Conservation (phyloP, 2,888 invertebrate genomes). For the Polydrusus cervinus region DNA sequence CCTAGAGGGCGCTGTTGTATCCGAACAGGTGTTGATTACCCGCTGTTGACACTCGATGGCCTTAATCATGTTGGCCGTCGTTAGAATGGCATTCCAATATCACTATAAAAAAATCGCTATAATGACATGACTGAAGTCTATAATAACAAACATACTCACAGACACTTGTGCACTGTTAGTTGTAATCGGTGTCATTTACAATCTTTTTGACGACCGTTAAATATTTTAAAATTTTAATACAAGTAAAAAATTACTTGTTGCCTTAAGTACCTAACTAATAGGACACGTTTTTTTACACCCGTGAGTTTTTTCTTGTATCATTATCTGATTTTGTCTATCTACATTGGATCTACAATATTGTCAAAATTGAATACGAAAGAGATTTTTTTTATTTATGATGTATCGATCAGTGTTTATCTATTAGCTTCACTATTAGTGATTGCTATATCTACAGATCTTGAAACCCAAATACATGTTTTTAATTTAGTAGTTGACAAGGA, state of each 20-base stretch:
- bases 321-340: constrained; percentile 12
- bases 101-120: neutral
- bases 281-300: constrained; percentile 10
- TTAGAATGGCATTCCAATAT: neutral
- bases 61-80: neutral
- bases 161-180: neutral
- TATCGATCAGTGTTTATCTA: constrained; percentile 22
- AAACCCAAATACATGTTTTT: constrained; percentile 7
- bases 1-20: no score
- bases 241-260: constrained; percentile 8
- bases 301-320: constrained; percentile 3
- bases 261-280: constrained; percentile 1
- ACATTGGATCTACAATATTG: constrained; percentile 7
- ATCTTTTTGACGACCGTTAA: neutral
- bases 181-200: constrained; percentile 2
- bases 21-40: no score
- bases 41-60: no score
- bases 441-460: constrained; percentile 20
- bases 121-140: neutral
- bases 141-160: neutral
- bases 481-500: constrained; percentile 22
- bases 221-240: neutral
- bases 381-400: constrained; percentile 3
- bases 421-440: constrained; percentile 11
- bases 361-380: constrained; percentile 14